Evolutionary conservation across 1,140 invertebrate genomes (phyloP).

Genomic region (Phocides pigmalion): DNA sequence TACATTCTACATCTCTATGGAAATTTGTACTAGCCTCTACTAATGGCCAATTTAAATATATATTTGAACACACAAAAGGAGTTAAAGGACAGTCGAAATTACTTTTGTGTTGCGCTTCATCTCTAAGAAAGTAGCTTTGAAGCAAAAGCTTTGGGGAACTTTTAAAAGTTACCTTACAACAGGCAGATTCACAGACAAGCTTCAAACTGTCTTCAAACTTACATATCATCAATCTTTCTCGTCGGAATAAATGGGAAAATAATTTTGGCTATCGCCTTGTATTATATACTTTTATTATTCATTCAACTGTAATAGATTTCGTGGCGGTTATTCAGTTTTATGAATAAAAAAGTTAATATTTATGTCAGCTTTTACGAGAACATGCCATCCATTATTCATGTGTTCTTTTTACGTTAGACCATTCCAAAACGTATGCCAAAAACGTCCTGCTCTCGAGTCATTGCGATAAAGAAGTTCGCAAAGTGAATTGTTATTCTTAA

Average conservation of each 20-base stretch:
- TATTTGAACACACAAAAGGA: too few relatives aligned
- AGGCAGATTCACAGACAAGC: too few relatives aligned
- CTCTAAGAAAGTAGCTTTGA: too few relatives aligned
- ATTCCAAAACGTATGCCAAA: slow-evolving; percentile 15
- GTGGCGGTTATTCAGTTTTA: slow-evolving; percentile 13
- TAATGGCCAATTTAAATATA: too few relatives aligned
- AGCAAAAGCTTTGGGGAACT: too few relatives aligned
- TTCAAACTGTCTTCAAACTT: too few relatives aligned
- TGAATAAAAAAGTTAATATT: slow-evolving; percentile 7
- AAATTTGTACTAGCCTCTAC: too few relatives aligned
- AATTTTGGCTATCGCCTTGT: background rate
- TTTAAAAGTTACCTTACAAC: too few relatives aligned
- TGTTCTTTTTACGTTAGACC: slow-evolving; percentile 5
- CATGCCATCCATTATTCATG: slow-evolving; percentile 8
- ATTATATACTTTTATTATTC: background rate
- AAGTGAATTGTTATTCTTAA: slow-evolving; percentile 39
- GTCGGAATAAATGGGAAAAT: background rate
- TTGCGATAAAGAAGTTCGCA: slow-evolving; percentile 45
- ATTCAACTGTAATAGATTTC: background rate
- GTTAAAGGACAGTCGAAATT: too few relatives aligned
- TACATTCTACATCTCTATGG: too few relatives aligned
- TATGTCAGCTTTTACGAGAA: background rate
- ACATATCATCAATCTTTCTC: too few relatives aligned
- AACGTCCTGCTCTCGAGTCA: background rate
- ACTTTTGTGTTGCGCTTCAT: too few relatives aligned